Percentiles rank a stretch among this genome's conserved stretches.
Evolutionary conservation across 2,797 vertebrate species (phyloP).

Genomic region (Galaxias olidus): DNA sequence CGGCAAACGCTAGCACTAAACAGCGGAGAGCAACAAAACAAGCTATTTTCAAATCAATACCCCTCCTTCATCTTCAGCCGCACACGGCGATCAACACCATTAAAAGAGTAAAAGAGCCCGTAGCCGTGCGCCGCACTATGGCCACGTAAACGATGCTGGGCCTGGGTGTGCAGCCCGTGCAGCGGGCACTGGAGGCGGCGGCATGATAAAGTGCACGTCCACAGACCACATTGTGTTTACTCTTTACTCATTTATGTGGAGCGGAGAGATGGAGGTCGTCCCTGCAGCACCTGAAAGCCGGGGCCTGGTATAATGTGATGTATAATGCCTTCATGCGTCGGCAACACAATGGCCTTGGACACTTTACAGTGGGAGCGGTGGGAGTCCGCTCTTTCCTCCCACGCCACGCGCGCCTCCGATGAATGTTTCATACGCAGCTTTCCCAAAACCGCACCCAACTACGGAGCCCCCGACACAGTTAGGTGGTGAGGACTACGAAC

Average conservation of each 20-base stretch:
- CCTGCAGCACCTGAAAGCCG: constrained; percentile 54
- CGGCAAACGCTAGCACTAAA: constrained; percentile 24
- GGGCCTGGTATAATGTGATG: constrained; percentile 16
- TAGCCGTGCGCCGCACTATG: constrained; percentile 25
- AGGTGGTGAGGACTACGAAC: too few species aligned
- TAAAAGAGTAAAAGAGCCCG: constrained; percentile 48
- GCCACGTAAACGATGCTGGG: constrained; percentile 45
- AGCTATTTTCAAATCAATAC: constrained; percentile 74
- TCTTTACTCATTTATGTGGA: constrained; percentile 64
- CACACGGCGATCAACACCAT: constrained; percentile 67
- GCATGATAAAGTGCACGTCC: constrained; percentile 60
- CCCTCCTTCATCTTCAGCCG: constrained; percentile 44
- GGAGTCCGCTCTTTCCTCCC: too few species aligned
- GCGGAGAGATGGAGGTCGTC: constrained; percentile 49
- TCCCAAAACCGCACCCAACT: too few species aligned
- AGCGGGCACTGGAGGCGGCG: constrained; percentile 39
- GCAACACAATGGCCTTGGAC: constrained; percentile 33
- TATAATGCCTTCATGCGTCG: constrained; percentile 44
- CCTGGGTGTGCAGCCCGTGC: constrained; percentile 54
- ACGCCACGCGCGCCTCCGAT: too few species aligned
- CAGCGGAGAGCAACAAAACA: constrained; percentile 69
- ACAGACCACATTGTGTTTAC: constrained; percentile 62
- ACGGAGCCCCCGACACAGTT: too few species aligned
- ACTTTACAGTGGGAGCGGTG: too few species aligned
- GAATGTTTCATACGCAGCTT: too few species aligned